Percentiles rank a stretch among this genome's conserved stretches.
phyloP scores from a whole-genome alignment of 2,113 vertebrate genomes.

The Pogonocichla stellata region DNA sequence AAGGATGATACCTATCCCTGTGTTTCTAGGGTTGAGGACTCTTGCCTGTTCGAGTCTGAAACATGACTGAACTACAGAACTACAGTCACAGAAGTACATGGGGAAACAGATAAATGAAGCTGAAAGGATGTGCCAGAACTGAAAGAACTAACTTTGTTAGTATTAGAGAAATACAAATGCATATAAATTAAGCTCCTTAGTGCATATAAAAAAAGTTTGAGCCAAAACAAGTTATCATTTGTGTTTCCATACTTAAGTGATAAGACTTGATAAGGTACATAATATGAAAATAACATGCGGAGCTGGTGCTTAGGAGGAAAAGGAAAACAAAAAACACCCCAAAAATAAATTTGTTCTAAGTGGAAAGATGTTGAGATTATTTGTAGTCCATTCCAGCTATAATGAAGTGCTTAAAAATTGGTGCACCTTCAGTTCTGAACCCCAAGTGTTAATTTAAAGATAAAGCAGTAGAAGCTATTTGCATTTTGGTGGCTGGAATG shows the following conservation, averaged over 20 bases:
- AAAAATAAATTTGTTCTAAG: not conserved
- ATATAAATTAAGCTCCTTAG: not conserved
- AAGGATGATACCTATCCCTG: not conserved
- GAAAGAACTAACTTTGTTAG: not conserved
- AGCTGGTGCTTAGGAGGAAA: not conserved
- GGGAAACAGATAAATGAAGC: not conserved
- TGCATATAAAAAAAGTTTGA: not conserved
- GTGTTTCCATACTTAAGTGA: not conserved
- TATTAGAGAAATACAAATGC: not conserved
- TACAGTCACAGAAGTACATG: not conserved
- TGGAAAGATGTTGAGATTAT: not conserved
- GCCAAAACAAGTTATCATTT: not conserved
- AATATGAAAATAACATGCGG: not conserved
- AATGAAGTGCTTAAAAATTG: not conserved
- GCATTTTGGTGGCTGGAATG: not conserved
- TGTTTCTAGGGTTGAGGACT: not conserved
- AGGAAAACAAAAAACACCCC: rapidly evolving
- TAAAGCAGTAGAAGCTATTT: not conserved
- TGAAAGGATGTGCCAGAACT: not conserved
- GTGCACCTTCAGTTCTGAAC: not conserved
- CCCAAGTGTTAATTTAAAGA: not conserved
- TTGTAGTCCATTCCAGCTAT: not conserved
- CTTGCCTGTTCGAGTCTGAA: not conserved
- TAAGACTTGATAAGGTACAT: not conserved
- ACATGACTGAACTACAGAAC: too few relatives aligned